Evolutionary conservation across 2,888 invertebrate species (phyloP).

Genomic region (Dermolepida albohirtum): DNA sequence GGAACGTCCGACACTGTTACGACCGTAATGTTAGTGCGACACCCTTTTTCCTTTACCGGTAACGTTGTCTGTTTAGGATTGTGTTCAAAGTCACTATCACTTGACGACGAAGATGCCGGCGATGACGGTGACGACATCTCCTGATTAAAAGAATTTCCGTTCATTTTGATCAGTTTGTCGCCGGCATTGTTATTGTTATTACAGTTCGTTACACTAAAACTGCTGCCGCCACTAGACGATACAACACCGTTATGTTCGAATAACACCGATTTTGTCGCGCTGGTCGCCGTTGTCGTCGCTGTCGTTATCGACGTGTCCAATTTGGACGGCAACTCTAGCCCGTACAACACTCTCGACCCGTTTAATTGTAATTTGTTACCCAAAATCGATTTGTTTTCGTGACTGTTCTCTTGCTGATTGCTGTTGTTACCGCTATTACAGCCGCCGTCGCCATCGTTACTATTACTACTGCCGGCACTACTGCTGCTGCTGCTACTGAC

Average conservation of each 20-base stretch:
- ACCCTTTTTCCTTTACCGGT: slow-evolving; percentile 7
- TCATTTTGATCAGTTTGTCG: no score
- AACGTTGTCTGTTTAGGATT: slow-evolving; percentile 17
- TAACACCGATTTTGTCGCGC: slow-evolving; percentile 7
- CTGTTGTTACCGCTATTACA: background rate
- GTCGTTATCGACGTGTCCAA: slow-evolving; percentile 5
- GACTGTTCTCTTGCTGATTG: slow-evolving; percentile 17
- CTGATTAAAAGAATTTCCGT: no score
- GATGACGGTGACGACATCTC: slow-evolving; percentile 24
- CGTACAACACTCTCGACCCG: slow-evolving; percentile 60
- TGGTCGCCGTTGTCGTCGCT: slow-evolving; percentile 16
- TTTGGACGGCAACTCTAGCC: slow-evolving; percentile 60
- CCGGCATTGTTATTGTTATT: background rate
- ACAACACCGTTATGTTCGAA: slow-evolving; percentile 47
- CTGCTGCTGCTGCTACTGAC: slow-evolving; percentile 38
- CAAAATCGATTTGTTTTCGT: slow-evolving; percentile 43
- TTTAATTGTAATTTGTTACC: slow-evolving; percentile 47
- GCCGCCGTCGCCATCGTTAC: no score
- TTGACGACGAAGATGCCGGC: slow-evolving; percentile 46
- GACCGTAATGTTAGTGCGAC: slow-evolving; percentile 4
- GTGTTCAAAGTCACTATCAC: slow-evolving; percentile 51
- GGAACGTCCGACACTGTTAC: no score
- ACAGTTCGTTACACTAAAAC: slow-evolving; percentile 31
- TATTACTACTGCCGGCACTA: no score
- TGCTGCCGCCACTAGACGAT: slow-evolving; percentile 34